Evolutionary conservation across 1,140 invertebrate species (phyloP).

Genomic region (Colletes latitarsis): DNA sequence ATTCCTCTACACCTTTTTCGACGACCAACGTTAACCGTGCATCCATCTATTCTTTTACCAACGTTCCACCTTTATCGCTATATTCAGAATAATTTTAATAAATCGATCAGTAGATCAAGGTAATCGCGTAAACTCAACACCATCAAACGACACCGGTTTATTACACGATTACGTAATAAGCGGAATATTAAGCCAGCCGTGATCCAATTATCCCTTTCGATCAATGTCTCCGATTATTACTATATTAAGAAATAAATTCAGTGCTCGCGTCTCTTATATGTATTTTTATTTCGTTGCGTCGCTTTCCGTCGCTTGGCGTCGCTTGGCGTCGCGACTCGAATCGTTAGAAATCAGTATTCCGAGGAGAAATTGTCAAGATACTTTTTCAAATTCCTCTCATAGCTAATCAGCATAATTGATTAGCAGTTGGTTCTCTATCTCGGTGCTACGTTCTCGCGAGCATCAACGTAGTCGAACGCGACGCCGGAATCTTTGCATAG

Average conservation of each 20-base stretch:
- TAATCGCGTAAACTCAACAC: no score
- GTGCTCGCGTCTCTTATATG: neutral
- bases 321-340: neutral
- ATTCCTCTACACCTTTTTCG: no score
- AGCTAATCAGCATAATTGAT: constrained; percentile 61
- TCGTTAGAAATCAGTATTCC: constrained; percentile 3
- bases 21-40: no score
- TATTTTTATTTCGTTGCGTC: neutral
- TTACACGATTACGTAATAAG: constrained; percentile 4
- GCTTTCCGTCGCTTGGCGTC: neutral
- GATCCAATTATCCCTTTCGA: neutral
- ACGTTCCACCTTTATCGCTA: no score
- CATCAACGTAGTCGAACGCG: neutral
- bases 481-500: constrained; percentile 39
- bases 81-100: no score
- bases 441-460: neutral
- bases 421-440: constrained; percentile 16
- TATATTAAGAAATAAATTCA: no score
- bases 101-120: no score
- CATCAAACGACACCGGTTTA: neutral
- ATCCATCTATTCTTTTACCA: no score
- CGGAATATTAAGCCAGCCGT: neutral
- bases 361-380: neutral
- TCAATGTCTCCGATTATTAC: neutral
- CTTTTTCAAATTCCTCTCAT: neutral